Evolutionary conservation across 1,140 invertebrate species (phyloP).

Genomic region (Orussus abietinus): DNA sequence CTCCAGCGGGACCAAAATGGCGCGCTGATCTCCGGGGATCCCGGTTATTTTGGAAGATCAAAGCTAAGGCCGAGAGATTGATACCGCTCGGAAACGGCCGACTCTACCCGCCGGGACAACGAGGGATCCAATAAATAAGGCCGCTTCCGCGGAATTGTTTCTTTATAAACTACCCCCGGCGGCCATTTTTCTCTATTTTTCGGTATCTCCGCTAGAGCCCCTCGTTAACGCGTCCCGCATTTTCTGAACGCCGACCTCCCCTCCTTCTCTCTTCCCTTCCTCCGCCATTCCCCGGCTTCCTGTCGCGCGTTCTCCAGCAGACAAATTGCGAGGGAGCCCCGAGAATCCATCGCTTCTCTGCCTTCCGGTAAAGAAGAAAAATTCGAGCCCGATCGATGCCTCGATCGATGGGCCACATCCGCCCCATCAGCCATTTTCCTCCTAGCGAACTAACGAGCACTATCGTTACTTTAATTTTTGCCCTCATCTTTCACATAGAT

Average conservation of each 20-base stretch:
- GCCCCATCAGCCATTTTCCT: constrained; percentile 18
- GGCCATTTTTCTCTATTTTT: constrained; percentile 9
- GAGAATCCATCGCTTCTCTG: neutral
- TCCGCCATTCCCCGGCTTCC: neutral
- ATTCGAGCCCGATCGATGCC: neutral
- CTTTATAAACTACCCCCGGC: constrained; percentile 16
- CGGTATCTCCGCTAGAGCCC: constrained; percentile 1
- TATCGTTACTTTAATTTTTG: no score
- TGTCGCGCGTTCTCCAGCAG: neutral
- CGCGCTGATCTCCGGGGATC: neutral
- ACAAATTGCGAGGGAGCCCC: constrained; percentile 8
- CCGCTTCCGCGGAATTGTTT: constrained; percentile 21
- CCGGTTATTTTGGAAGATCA: constrained; percentile 18
- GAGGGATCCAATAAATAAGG: constrained; percentile 13
- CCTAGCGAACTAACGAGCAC: constrained; percentile 20
- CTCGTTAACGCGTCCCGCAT: constrained; percentile 31
- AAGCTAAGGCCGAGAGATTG: constrained; percentile 14
- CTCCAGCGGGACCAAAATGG: no score
- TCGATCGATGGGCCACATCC: neutral
- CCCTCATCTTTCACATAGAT: no score
- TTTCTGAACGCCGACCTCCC: constrained; percentile 15
- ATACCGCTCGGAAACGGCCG: constrained; percentile 12
- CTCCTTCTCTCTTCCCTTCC: neutral
- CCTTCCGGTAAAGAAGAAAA: neutral
- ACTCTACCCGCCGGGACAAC: constrained; percentile 7